Base-by-base conservation (phyloP, 2,797 vertebrate genomes). In the Malacoraja senta region DNA sequence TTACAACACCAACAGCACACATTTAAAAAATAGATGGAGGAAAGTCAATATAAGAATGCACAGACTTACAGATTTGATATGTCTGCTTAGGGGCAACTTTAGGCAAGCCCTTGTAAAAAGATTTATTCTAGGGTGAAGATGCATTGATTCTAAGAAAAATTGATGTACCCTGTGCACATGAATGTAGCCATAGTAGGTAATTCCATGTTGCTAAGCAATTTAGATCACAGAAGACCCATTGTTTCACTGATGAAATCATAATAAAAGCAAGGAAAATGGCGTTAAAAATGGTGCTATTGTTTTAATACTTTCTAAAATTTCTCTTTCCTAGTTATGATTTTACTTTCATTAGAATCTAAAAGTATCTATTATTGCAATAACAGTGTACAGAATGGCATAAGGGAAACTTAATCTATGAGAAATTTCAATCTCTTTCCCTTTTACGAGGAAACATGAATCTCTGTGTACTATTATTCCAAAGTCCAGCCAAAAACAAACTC, bases 131-230 rank as follows among this genome's bases (percentile, higher is more conserved):
- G 71, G 76, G 38, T 76, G 38, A 92, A 92, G 90, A 92, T 76
- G 24, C 90, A 92, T 92, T 92, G 38, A 92, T 53, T 74, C 63
- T 88, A 88, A 65, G 29, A 72, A 38, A 91, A 92, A 24, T 91
- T 44, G 10, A 91, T 44, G 65, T 38, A 91, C 38, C 63, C 32
- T 71, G 65, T 72, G 3, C 90, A 35, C 13, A 91, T 91, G 90
- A 91, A 53, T 76, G 88, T 26, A 58, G 90, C 17, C 74, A 92
- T 15, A 38, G 12, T 92, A 91, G 90, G 10, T 74, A 74, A 58
- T 92, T 92, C 88, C 72, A 44, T 76, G 90, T 92, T 76, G 90
- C 90, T 92, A 76, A 38, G 90, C 90, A 92, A 92, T 72, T 92
- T 92, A 76, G 44, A 76, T 92, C 71, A 76, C 13, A 92, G 38